Evolutionary conservation across 2,797 vertebrate genomes (phyloP).

Genomic region (Molothrus aeneus): DNA sequence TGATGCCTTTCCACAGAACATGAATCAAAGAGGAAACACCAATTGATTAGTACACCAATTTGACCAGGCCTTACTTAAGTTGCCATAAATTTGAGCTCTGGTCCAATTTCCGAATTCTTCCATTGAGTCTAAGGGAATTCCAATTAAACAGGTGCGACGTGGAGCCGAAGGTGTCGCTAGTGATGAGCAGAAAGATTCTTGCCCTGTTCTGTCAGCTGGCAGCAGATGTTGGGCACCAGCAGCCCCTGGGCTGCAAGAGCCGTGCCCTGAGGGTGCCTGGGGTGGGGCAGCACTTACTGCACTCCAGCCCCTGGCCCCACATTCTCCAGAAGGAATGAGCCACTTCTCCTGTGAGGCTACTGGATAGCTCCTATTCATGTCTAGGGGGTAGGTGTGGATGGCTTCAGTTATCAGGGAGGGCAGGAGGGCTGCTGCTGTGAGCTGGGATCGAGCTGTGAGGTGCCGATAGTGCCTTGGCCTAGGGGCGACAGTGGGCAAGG

Average conservation of each 20-base stretch:
- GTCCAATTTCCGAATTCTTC: too few species aligned
- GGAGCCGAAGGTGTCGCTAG: too few species aligned
- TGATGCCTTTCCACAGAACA: background rate
- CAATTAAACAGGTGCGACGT: too few species aligned
- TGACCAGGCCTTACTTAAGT: too few species aligned
- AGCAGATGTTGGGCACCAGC: background rate
- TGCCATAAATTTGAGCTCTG: too few species aligned
- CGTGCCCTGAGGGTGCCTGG: fast-evolving
- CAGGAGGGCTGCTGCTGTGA: background rate
- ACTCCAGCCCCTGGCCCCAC: background rate
- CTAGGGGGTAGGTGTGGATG: fast-evolving
- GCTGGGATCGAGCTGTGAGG: fast-evolving
- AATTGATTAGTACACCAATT: too few species aligned
- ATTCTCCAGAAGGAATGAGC: background rate
- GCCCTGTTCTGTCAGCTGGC: background rate
- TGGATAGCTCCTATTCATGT: fast-evolving
- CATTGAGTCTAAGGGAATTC: too few species aligned
- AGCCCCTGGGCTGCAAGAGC: background rate
- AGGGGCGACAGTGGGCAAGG: fast-evolving
- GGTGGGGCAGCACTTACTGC: background rate
- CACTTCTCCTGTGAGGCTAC: background rate
- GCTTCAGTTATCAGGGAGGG: background rate
- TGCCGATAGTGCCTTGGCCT: background rate
- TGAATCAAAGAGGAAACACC: fast-evolving
- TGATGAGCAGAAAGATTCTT: too few species aligned